A percentile compares a stretch with the other conserved stretches of the same genome.
Evolutionary conservation across 2,797 vertebrate species (phyloP).

Genomic region (Cuniculus paca): DNA sequence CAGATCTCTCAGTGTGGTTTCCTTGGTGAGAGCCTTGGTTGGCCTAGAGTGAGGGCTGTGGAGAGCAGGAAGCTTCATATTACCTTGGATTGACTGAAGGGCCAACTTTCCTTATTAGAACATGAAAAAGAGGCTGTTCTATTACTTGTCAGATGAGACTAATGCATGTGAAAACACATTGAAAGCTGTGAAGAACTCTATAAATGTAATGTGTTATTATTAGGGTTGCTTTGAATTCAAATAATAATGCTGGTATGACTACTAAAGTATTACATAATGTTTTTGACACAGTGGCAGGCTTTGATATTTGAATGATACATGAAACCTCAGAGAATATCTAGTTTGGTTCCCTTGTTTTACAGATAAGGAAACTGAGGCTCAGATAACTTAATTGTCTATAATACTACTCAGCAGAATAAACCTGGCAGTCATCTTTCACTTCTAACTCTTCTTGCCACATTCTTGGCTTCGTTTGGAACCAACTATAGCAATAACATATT

Average conservation of each 20-base stretch:
- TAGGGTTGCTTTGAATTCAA: conserved; percentile 52
- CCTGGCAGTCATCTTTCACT: neutral
- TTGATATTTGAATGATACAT: conserved; percentile 27
- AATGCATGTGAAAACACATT: conserved; percentile 44
- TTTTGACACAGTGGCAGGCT: neutral
- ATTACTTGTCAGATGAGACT: conserved; percentile 56
- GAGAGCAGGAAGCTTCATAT: neutral
- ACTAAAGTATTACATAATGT: conserved; percentile 46
- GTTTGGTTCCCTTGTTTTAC: neutral
- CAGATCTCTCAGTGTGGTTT: neutral
- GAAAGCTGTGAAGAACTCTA: conserved; percentile 38
- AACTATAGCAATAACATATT: neutral
- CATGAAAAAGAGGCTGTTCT: conserved; percentile 1
- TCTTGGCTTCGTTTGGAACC: conserved; percentile 23
- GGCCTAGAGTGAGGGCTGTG: neutral
- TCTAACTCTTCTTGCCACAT: neutral
- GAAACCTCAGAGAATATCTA: neutral
- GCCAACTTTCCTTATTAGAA: conserved; percentile 35
- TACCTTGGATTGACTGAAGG: neutral
- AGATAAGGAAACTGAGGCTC: conserved; percentile 28
- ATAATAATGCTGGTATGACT: conserved; percentile 45
- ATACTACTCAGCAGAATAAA: neutral
- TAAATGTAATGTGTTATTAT: conserved; percentile 59
- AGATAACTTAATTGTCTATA: neutral
- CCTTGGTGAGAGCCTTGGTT: neutral